Conservation (phyloP, 2,888 invertebrate genomes). For the Chaetogeoica ovagalla region DNA sequence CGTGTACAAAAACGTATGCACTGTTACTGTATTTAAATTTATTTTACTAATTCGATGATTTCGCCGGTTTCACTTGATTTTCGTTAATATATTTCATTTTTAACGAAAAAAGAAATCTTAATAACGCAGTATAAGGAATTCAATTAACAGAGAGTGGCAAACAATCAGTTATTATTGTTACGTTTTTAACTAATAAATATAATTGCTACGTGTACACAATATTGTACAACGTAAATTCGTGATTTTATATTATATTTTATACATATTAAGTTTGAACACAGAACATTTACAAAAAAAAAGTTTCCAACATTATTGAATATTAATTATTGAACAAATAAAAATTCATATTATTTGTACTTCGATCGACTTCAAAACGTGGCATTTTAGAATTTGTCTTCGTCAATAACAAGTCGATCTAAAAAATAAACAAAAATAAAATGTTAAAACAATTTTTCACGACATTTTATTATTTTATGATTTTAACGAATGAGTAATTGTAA, state of each 20-base stretch:
- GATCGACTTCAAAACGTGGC: conserved; percentile 43
- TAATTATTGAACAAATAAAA: conserved; percentile 26
- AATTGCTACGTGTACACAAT: not conserved
- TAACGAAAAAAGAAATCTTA: not conserved
- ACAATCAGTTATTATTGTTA: conserved; percentile 37
- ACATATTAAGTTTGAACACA: conserved; percentile 4
- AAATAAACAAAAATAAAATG: no score
- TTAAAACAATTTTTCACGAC: no score
- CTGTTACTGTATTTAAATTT: not conserved
- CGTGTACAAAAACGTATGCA: no score
- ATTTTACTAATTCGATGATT: not conserved
- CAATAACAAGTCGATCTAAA: no score
- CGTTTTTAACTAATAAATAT: conserved; percentile 15
- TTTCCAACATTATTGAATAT: conserved; percentile 1
- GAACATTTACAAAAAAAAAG: not conserved
- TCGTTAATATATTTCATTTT: not conserved
- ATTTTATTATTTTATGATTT: no score
- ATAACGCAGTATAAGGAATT: conserved; percentile 4
- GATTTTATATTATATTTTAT: not conserved
- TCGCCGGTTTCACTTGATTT: not conserved
- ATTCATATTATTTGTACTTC: conserved; percentile 49
- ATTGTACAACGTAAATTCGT: conserved; percentile 27
- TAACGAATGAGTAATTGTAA: no score
- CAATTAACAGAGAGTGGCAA: conserved; percentile 1
- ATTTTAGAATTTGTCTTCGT: not conserved